Base-by-base conservation (phyloP, 2,113 vertebrate species). In the Aptenodytes patagonicus region DNA sequence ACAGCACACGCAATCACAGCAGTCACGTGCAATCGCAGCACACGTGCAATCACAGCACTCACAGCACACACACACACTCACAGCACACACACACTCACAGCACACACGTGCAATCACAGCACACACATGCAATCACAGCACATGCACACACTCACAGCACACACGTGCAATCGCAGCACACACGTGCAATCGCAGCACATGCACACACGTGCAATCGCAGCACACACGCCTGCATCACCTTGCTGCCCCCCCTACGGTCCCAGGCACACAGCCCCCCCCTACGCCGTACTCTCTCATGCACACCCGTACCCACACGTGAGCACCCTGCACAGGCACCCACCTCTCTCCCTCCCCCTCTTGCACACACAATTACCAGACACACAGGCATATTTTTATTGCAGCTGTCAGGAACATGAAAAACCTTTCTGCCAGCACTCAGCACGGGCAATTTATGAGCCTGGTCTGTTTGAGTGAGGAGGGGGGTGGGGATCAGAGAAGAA, bases 361-460 rank as follows among this genome's bases (percentile, higher is more conserved):
- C 82, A 3, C 83, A 85, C 88, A 4, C 71, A 71, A 22, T 25
- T 44, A 72, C 72, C 61, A 64, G 93, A 86, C 82, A 65, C n/a
- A 83, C 91, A 80, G 84, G 91, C 91, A 82, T 87, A 86, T 97
- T 97, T 98, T 96, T 95, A 95, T 78, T 93, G 95, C 95, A 84
- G 92, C 73, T 97, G 90, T 95, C 96, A 94, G 86, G 95, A 96
- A 83, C 97, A 94, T 64, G 93, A 95, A 94, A 91, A 90, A 79
- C 75, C 76, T 97, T 97, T 95, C 52, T 89, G 93, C 96, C 97
- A 94, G 96, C 93, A 85, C 97, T 97, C 96, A 71, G 64, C 87
- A 70, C 75, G 42, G 94, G 78, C 90, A 84, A 97, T 97, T 97
- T 97, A 96, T 96, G 96, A 88, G 90, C 97, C 91, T 9, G 86